Percentiles rank a stretch among this genome's conserved stretches.
These are phyloP conservation scores for Leistus spinibarbis DNA, from an alignment of 2,888 invertebrate species.

Conservation along the genomic window DNA sequence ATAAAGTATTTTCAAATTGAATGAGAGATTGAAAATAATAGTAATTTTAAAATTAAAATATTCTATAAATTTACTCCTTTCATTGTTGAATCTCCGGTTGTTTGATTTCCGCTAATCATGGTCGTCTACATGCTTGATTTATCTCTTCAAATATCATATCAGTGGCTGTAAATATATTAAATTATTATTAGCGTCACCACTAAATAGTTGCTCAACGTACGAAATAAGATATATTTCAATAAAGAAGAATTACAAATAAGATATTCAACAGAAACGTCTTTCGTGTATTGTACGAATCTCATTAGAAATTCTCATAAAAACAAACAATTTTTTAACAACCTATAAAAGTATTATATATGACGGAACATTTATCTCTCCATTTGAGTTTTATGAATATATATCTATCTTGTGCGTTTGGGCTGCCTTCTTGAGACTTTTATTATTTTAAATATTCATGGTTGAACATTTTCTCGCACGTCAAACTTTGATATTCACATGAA, in stretches of 20 bases:
- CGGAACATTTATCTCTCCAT: conserved; percentile 18
- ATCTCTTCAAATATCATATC: too few species aligned
- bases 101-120: too few species aligned
- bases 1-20: too few species aligned
- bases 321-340: conserved; percentile 28
- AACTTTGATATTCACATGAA: not conserved
- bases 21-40: too few species aligned
- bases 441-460: conserved; percentile 27
- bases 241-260: not conserved
- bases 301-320: conserved; percentile 28
- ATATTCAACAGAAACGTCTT: not conserved
- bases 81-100: too few species aligned
- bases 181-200: too few species aligned
- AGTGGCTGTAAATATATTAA: too few species aligned
- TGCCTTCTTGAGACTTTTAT: conserved; percentile 13
- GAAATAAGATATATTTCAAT: not conserved
- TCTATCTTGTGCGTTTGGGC: not conserved
- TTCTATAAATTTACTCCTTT: too few species aligned
- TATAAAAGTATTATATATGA: conserved; percentile 20
- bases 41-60: too few species aligned
- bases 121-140: too few species aligned
- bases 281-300: conserved; percentile 14
- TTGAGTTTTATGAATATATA: conserved; percentile 15
- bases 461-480: not conserved
- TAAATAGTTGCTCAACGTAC: not conserved